Base-by-base conservation (phyloP, 2,888 invertebrate species). In the Synergus itoensis region DNA sequence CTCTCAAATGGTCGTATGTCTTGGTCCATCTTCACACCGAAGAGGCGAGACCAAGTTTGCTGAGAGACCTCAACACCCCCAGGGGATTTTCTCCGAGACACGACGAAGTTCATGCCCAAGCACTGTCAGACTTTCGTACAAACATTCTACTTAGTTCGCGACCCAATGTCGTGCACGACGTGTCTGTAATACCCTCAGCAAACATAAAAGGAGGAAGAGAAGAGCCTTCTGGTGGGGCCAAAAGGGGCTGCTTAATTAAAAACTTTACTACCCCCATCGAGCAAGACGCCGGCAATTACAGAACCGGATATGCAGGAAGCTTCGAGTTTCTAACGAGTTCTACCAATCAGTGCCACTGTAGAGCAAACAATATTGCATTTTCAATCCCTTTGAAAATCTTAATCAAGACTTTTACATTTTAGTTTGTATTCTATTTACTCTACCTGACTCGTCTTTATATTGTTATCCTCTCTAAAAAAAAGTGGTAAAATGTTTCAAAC, bases 261-360 rank as follows among this genome's bases (percentile, higher is more conserved):
- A 86, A 86, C 83, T 84, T 85, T 60, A 73, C 53, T 57, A 36
- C 53, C 48, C 48, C 36, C 11, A 73, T 77, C 78, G 63, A 79
- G 76, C 45, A 60, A 77, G 43, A 77, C 63, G 73, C 76, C 76
- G 83, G 85, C 87, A 87, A 87, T 87, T 87, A 87, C 83, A 83
- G 73, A 79, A 77, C 57, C 81, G 83, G 86, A 88, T 87, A 84
- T 87, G 87, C 87, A 87, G 86, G 86, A 86, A 85, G 80, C 83
- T 80, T 78, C 79, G 80, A 84, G 82, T 85, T 84, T 78, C 82
- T 83, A 85, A 80, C 83, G 81, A 87, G 86, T 85, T 84, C 80
- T 76, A 79, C 43, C 79, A 69, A 77, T 60, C 79, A 79, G 65
- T 21, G 53, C 76, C 78, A 82, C 82, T 81, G 81, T 81, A 84